Percentiles rank a stretch among this genome's conserved stretches.
Evolutionary conservation across 2,113 vertebrate species (phyloP).

Genomic region (Thomomys bottae): DNA sequence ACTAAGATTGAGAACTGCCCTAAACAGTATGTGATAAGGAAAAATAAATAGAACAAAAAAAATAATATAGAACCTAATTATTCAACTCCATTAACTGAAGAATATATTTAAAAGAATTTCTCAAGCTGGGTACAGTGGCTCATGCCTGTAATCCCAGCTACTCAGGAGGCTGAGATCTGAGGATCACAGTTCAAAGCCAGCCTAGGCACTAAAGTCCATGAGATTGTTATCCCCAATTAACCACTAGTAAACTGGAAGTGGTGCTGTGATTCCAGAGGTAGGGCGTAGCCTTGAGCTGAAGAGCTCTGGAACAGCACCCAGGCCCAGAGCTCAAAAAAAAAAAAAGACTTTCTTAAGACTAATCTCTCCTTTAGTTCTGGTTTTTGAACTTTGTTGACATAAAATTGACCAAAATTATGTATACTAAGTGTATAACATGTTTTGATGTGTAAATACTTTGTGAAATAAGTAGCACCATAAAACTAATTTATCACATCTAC

Average conservation of each 20-base stretch:
- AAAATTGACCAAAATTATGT: not conserved
- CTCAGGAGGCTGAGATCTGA: no score
- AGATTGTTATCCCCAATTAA: no score
- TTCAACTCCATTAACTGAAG: slow-evolving; percentile 1
- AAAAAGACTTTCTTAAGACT: no score
- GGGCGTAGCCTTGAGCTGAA: no score
- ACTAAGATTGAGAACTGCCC: not conserved
- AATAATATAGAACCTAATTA: slow-evolving; percentile 35
- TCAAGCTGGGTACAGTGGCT: no score
- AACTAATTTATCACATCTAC: not conserved
- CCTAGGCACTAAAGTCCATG: no score
- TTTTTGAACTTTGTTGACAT: not conserved
- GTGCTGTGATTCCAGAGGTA: no score
- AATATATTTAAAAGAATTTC: slow-evolving; percentile 12
- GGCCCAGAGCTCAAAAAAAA: no score
- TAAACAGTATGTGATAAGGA: not conserved
- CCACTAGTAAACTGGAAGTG: no score
- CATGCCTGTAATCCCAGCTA: no score
- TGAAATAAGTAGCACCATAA: not conserved
- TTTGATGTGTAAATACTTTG: not conserved
- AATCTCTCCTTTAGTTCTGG: not conserved
- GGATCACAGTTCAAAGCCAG: no score
- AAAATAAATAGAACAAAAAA: slow-evolving; percentile 44
- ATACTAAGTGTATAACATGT: not conserved
- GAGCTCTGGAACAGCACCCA: no score